Evolutionary conservation across 2,113 vertebrate genomes (phyloP).

Genomic region (Micronycteris hirsuta): DNA sequence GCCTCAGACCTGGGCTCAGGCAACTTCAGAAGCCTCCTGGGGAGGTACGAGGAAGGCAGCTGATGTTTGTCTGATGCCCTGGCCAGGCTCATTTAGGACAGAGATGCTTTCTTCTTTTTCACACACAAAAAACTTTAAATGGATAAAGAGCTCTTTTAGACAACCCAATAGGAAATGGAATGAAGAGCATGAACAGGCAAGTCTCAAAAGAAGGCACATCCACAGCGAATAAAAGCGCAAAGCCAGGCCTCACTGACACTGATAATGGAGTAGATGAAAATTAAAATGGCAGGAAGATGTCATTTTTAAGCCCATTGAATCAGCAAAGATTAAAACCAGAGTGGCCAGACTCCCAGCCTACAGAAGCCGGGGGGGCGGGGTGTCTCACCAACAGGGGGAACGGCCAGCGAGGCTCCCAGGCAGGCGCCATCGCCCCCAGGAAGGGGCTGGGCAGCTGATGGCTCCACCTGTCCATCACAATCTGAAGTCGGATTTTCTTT

Average conservation of each 20-base stretch:
- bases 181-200: background rate
- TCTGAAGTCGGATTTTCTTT: background rate
- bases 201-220: background rate
- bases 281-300: background rate
- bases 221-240: background rate
- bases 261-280: background rate
- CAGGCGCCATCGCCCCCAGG: background rate
- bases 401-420: background rate
- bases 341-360: background rate
- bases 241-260: background rate
- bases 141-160: background rate
- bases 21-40: background rate
- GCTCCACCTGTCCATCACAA: background rate
- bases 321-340: background rate
- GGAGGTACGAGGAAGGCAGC: background rate
- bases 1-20: background rate
- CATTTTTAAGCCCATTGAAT: background rate
- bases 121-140: background rate
- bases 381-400: background rate
- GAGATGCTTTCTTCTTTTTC: background rate
- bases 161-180: background rate
- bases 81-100: background rate
- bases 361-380: background rate
- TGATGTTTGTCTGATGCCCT: background rate
- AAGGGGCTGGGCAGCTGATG: background rate